Percentiles rank a stretch among this genome's conserved stretches.
Evolutionary conservation across 2,113 vertebrate species (phyloP).

Genomic region (Seriola quinqueradiata): DNA sequence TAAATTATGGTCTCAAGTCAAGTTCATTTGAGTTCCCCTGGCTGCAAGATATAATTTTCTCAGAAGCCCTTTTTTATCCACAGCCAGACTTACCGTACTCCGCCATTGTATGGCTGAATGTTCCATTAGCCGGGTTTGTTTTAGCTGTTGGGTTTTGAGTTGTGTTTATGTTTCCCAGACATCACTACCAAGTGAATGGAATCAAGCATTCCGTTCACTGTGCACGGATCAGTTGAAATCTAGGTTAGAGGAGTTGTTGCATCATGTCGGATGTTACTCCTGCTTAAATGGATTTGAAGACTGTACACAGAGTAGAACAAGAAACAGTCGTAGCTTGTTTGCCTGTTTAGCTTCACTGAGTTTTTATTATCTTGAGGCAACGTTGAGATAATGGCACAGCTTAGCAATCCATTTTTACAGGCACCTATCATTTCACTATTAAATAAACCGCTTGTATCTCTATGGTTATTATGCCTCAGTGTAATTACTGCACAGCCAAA

Average conservation of each 20-base stretch:
- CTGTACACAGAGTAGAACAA: background rate
- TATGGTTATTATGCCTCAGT: constrained; percentile 42
- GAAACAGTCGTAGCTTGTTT: constrained; percentile 1
- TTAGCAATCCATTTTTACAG: constrained; percentile 26
- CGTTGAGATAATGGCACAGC: constrained; percentile 17
- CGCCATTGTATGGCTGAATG: background rate
- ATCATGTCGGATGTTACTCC: constrained; percentile 19
- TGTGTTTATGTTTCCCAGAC: constrained; percentile 31
- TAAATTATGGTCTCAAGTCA: constrained; percentile 2
- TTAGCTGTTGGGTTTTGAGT: constrained; percentile 3
- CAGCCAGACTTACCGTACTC: background rate
- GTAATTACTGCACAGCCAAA: constrained; percentile 71
- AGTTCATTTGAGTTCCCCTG: constrained; percentile 50
- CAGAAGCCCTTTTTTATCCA: background rate
- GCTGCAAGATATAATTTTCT: constrained; percentile 15
- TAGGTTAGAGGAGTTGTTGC: constrained; percentile 17
- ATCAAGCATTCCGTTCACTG: background rate
- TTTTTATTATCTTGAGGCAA: constrained; percentile 9
- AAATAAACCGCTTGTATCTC: constrained; percentile 44
- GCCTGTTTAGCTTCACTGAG: constrained; percentile 2
- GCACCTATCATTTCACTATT: constrained; percentile 30
- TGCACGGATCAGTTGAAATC: constrained; percentile 21
- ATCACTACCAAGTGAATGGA: background rate
- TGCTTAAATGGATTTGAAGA: constrained; percentile 18
- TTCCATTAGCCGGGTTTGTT: constrained; percentile 26